Conservation (phyloP, 1,140 invertebrate genomes). For the Pseudomyrmex sp. region DNA sequence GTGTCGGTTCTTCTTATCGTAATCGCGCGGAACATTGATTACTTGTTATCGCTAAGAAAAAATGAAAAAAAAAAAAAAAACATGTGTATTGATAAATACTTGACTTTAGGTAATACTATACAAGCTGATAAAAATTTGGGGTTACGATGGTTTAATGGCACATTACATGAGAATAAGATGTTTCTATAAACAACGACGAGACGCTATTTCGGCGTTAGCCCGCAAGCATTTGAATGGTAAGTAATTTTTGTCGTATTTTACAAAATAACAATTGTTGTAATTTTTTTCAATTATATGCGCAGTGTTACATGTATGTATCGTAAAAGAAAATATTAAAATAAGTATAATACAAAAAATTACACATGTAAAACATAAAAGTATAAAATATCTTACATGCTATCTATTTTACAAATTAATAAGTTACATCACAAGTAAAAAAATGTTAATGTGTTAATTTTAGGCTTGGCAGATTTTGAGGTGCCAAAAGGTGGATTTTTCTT, state of each 20-base stretch:
- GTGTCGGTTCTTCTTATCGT: slow-evolving; percentile 70
- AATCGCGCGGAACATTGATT: slow-evolving; percentile 36
- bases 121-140: slow-evolving; percentile 88
- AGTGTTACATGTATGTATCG: neutral
- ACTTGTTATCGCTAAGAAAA: slow-evolving; percentile 4
- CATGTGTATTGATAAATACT: slow-evolving; percentile 31
- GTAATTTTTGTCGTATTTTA: slow-evolving; percentile 10
- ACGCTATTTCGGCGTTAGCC: slow-evolving; percentile 87
- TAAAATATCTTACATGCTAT: neutral
- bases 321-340: neutral
- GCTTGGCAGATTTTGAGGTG: slow-evolving; percentile 88
- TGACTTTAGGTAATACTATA: slow-evolving; percentile 87
- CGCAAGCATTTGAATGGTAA: slow-evolving; percentile 87
- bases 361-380: neutral
- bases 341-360: neutral
- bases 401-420: neutral
- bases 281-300: neutral
- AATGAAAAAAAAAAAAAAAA: neutral
- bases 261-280: neutral
- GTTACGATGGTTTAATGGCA: slow-evolving; percentile 86
- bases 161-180: slow-evolving; percentile 87
- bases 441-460: slow-evolving; percentile 73
- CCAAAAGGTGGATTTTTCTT: slow-evolving; percentile 92
- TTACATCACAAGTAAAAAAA: neutral
- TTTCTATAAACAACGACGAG: slow-evolving; percentile 89